These are phyloP conservation scores for Coenonympha glycerion DNA, from an alignment of 2,888 invertebrate genomes.

Conservation along the genomic window DNA sequence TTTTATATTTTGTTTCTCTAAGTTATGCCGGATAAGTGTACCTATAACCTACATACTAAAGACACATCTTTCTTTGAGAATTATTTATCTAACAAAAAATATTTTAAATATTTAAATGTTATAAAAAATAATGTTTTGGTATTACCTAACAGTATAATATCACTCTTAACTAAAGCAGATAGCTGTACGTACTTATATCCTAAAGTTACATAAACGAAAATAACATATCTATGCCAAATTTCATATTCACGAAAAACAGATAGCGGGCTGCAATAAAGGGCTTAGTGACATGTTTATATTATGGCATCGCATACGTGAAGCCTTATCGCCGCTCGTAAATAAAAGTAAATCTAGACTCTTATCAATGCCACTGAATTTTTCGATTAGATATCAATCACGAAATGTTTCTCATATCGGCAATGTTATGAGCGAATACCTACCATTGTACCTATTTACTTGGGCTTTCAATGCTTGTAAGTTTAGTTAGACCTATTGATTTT, in stretches of 20 bases:
- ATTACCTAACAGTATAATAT: no score
- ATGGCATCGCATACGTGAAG: slow-evolving; percentile 29
- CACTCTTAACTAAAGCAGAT: not conserved
- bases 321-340: slow-evolving; percentile 41
- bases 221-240: slow-evolving; percentile 17
- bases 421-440: no score
- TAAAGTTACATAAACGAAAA: not conserved
- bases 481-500: no score
- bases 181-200: not conserved
- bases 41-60: no score
- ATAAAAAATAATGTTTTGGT: no score
- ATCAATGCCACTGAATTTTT: slow-evolving; percentile 43
- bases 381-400: slow-evolving; percentile 35
- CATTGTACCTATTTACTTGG: no score
- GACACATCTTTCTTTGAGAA: no score
- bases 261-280: slow-evolving; percentile 29
- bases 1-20: no score
- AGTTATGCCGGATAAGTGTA: no score
- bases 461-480: not conserved
- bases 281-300: slow-evolving; percentile 32
- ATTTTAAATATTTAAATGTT: no score
- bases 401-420: slow-evolving; percentile 30
- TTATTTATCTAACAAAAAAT: no score
- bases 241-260: slow-evolving; percentile 26
- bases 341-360: slow-evolving; percentile 51